Evolutionary conservation across 2,113 vertebrate genomes (phyloP).

Genomic region (Gymnorhina tibicen): DNA sequence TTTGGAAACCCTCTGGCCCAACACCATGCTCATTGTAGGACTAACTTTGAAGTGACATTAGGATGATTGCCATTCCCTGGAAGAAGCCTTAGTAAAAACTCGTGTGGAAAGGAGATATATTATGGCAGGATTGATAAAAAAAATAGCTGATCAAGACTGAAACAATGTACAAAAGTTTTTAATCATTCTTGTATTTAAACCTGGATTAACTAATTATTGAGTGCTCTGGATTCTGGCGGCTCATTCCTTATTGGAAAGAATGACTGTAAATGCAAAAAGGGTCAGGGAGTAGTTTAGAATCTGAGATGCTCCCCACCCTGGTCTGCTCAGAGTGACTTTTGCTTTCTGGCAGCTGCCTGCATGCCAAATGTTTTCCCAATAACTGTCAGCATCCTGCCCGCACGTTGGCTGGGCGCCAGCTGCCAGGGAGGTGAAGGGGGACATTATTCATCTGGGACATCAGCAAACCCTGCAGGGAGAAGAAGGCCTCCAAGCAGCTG

Average conservation of each 20-base stretch:
- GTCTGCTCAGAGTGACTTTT: slow-evolving; percentile 41
- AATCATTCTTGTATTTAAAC: background rate
- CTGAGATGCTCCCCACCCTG: slow-evolving; percentile 17
- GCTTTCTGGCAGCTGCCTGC: slow-evolving; percentile 62
- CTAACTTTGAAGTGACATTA: background rate
- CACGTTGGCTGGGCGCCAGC: slow-evolving; percentile 36
- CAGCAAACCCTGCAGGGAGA: slow-evolving; percentile 63
- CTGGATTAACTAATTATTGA: slow-evolving; percentile 29
- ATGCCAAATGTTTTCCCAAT: slow-evolving; percentile 48
- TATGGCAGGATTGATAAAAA: background rate
- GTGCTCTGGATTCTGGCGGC: background rate
- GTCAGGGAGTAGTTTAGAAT: slow-evolving; percentile 1
- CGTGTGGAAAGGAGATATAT: background rate
- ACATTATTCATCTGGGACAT: slow-evolving; percentile 71
- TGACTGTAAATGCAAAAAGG: background rate
- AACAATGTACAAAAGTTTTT: background rate
- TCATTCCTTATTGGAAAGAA: background rate
- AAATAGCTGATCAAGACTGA: background rate
- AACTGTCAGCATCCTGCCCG: slow-evolving; percentile 53
- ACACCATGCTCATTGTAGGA: background rate
- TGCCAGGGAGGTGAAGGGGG: slow-evolving; percentile 49
- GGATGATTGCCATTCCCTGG: background rate
- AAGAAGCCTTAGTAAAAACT: background rate
- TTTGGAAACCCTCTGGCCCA: background rate
- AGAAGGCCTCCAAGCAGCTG: slow-evolving; percentile 62